Percentiles rank a stretch among this genome's conserved stretches.
Evolutionary conservation across 2,797 vertebrate species (phyloP).

Genomic region (Toxotes lorentzi): DNA sequence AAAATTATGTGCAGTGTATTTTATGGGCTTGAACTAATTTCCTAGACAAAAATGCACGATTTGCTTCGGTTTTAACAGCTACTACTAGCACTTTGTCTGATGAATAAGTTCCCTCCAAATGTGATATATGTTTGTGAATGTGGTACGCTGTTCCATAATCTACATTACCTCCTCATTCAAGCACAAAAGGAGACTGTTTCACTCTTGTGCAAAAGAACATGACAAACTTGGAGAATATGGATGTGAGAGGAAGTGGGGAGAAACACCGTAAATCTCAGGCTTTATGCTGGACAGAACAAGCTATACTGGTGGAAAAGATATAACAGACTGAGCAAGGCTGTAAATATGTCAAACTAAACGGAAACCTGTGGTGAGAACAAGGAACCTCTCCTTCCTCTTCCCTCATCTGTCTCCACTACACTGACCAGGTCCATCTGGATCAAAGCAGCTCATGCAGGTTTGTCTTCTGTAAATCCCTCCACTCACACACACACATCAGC

Average conservation of each 20-base stretch:
- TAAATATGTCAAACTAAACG: slow-evolving; percentile 86
- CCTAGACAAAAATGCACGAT: slow-evolving; percentile 57
- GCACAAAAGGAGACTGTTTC: slow-evolving; percentile 51
- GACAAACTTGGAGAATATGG: slow-evolving; percentile 30
- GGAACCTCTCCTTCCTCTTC: slow-evolving; percentile 86
- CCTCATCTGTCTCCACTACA: slow-evolving; percentile 76
- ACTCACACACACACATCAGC: slow-evolving; percentile 61
- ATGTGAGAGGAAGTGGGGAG: slow-evolving; percentile 38
- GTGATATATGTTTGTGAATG: slow-evolving; percentile 48
- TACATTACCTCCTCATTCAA: slow-evolving; percentile 32
- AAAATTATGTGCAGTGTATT: slow-evolving; percentile 71
- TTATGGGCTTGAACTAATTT: slow-evolving; percentile 78
- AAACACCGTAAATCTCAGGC: slow-evolving; percentile 41
- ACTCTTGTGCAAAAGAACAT: slow-evolving; percentile 34
- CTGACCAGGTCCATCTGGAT: slow-evolving; percentile 75
- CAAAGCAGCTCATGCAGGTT: slow-evolving; percentile 79
- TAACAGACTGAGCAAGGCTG: slow-evolving; percentile 86
- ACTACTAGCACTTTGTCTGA: slow-evolving; percentile 25
- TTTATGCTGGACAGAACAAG: slow-evolving; percentile 30
- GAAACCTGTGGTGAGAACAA: slow-evolving; percentile 83
- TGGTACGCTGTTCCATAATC: slow-evolving; percentile 10
- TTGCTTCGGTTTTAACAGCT: slow-evolving; percentile 38
- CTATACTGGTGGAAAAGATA: slow-evolving; percentile 52
- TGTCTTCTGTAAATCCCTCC: slow-evolving; percentile 77
- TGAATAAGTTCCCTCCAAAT: slow-evolving; percentile 23